These are phyloP conservation scores for Danaus chrysippus DNA, from an alignment of 2,888 invertebrate species.

Conservation along the genomic window DNA sequence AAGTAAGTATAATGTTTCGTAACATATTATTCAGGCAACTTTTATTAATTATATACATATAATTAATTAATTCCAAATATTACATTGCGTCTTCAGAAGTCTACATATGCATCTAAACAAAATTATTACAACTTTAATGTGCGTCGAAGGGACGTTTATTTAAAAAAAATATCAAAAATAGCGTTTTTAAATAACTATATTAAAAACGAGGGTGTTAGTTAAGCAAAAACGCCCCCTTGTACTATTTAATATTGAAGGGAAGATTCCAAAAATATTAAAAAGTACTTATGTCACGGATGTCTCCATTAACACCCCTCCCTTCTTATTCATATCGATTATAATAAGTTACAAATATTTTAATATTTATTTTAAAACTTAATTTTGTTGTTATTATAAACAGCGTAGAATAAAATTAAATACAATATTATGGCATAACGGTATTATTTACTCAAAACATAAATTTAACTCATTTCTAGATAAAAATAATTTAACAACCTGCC, in stretches of 20 bases:
- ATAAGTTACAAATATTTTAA: constrained; percentile 38
- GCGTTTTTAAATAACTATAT: constrained; percentile 35
- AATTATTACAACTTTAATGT: too few relatives aligned
- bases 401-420: too few relatives aligned
- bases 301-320: constrained; percentile 68
- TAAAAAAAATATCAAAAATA: constrained; percentile 30
- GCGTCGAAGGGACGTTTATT: background rate
- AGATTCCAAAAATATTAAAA: constrained; percentile 76
- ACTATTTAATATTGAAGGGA: constrained; percentile 61
- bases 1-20: constrained; percentile 24
- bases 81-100: too few relatives aligned
- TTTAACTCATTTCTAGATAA: background rate
- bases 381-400: too few relatives aligned
- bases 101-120: too few relatives aligned
- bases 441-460: background rate
- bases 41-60: background rate
- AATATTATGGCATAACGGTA: too few relatives aligned
- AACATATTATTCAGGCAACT: constrained; percentile 24
- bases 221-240: constrained; percentile 50
- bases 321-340: constrained; percentile 52
- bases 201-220: constrained; percentile 40
- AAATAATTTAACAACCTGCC: background rate
- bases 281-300: constrained; percentile 70
- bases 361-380: background rate
- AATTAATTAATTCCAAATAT: too few relatives aligned